Evolutionary conservation across 1,140 invertebrate genomes (phyloP), one percentile per base, ranked within the genome.

Genomic region (Helicoverpa zea): DNA sequence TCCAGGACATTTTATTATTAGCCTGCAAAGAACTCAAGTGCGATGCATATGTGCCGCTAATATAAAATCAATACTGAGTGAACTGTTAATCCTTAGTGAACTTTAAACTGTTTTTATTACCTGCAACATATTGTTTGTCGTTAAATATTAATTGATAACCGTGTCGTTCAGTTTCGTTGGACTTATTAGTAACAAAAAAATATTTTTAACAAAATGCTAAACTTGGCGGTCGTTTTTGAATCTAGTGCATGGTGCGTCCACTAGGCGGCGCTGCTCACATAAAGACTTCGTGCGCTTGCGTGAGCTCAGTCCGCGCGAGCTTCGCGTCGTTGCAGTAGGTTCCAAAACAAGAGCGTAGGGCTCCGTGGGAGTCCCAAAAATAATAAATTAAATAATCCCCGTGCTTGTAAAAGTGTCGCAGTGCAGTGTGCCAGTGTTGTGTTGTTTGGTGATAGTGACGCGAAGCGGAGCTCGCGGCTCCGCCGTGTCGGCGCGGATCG

Each of bases 61-160:
- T 90, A 92, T 87, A 92, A 92, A 92, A 93, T 94, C 91, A 91
- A 93, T 93, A 92, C 87, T 90, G 70, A 54, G 52, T 12, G 59
- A 79, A 47, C 61, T 43, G 51, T 49, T 81, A 85, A 82, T 79
- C 61, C 47, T 13, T 59, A 54, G 52, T n/a, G 14, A n/a, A 35
- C 59, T 68, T 64, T 29, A 12, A 43, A 59, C 43, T 43, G 68
- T 35, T 29, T 78, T 29, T 5, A 16, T 16, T 58, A 5, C 7
- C 10, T 49, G 23, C 43, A 79, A 52, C 7, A 13, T 18, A 49
- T 70, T 70, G 4, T 35, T 64, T 23, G 54, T 66, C 16, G 14
- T 13, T 51, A 47, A 61, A 49, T 56, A 16, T 78, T 78, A 16
- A 66, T 30, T 29, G 52, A 18, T 4, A 16, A 11, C 12, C 0